phyloP scores from a whole-genome alignment of 2,113 vertebrate species.

The Fukomys damarensis region DNA sequence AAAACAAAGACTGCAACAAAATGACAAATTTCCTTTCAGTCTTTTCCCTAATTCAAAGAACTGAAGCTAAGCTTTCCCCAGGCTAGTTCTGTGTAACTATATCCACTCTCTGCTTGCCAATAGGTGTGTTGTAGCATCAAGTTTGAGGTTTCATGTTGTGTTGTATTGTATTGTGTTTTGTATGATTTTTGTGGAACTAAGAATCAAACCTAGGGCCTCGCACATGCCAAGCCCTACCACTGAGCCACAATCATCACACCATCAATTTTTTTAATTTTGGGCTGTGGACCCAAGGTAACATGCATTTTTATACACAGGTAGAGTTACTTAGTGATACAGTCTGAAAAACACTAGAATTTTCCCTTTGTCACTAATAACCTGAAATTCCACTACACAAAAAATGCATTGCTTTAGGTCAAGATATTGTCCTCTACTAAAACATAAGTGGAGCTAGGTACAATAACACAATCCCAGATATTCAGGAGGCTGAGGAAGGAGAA shows the following conservation, averaged over 20 bases:
- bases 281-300: background rate
- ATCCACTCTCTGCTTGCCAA: background rate
- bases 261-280: conserved; percentile 14
- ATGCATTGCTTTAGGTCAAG: background rate
- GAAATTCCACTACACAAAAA: conserved; percentile 34
- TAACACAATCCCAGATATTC: background rate
- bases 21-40: background rate
- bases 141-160: background rate
- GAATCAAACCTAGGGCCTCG: background rate
- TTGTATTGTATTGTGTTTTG: background rate
- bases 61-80: background rate
- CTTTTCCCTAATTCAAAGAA: background rate
- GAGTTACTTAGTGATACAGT: conserved; percentile 1
- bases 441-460: background rate
- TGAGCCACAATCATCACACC: background rate
- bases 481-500: background rate
- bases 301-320: background rate
- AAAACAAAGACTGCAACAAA: conserved; percentile 30
- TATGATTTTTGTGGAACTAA: background rate
- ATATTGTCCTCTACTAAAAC: conserved; percentile 16
- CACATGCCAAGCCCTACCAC: background rate
- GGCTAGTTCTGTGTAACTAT: background rate
- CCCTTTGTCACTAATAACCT: background rate
- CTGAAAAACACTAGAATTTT: conserved; percentile 8
- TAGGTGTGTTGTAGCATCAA: background rate